Evolutionary conservation across 2,888 invertebrate species (phyloP).

Genomic region (Drosophila colorata): DNA sequence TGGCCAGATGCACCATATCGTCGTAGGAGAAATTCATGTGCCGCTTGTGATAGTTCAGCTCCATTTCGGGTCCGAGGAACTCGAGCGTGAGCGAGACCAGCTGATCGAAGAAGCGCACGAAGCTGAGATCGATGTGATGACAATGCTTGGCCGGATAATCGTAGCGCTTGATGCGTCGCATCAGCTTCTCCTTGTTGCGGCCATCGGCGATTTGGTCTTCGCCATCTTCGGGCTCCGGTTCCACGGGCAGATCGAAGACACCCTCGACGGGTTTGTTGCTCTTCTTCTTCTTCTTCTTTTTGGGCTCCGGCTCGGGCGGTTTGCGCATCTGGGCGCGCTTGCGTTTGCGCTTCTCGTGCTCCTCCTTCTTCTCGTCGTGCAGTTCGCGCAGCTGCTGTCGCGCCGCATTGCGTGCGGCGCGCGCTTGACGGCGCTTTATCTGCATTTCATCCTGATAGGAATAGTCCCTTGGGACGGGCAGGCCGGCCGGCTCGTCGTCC

Average conservation of each 20-base stretch:
- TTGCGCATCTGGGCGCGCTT: constrained; percentile 14
- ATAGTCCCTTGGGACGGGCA: too few species aligned
- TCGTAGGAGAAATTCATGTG: constrained; percentile 77
- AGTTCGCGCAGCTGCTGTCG: constrained; percentile 50
- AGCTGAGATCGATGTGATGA: constrained; percentile 78
- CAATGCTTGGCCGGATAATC: constrained; percentile 77
- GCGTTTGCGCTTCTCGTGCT: constrained; percentile 33
- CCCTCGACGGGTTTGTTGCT: constrained; percentile 13
- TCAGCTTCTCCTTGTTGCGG: constrained; percentile 60
- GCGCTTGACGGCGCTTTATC: constrained; percentile 19
- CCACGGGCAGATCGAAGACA: constrained; percentile 60
- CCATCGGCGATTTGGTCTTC: constrained; percentile 55
- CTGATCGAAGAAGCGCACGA: constrained; percentile 69
- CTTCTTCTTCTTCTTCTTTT: constrained; percentile 20
- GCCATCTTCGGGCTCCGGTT: constrained; percentile 58
- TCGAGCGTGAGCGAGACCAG: constrained; percentile 71
- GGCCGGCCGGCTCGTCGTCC: not conserved
- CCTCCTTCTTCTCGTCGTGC: constrained; percentile 22
- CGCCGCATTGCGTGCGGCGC: constrained; percentile 47
- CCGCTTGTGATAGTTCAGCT: constrained; percentile 68
- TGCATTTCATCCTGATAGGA: not conserved
- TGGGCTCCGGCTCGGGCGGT: not conserved
- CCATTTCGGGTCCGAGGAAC: constrained; percentile 75
- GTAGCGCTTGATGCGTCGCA: constrained; percentile 44
- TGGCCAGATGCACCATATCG: constrained; percentile 72